Evolutionary conservation across 30 jellyfish, hydroid and myxozoan genomes (phyloP), one percentile per base, ranked within the genome.

Genomic region (Hydractinia echinata): DNA sequence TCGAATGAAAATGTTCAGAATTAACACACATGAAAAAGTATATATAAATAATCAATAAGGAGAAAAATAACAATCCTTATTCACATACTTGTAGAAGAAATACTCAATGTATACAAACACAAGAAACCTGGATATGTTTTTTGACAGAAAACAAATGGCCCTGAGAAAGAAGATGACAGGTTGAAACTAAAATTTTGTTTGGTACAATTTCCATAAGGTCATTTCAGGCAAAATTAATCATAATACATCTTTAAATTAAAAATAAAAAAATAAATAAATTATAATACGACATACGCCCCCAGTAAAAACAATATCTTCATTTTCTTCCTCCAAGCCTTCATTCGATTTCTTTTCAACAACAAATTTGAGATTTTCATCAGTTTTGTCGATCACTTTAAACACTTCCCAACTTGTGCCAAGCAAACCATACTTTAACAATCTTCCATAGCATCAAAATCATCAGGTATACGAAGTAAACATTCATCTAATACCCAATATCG

Each of bases 401-500:
- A 93, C 82, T 4, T 77, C 82, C 81, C 83, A 13, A 71, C 81
- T 72, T 0, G 99, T 93, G 19, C 99, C 99, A 54, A 87, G 77
- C 13, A 93, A 73, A 20, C 99, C 99, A 78, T 93, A 93, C 89
- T 93, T 80, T 83, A 93, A 79, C 62, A 93, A 70, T 93, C 90
- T 55, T 86, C 83, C 77, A 88, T 81, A 5, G 99, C 91, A 76
- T 93, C 99, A 73, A 93, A 58, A 62, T 93, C 96, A 56, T 87
- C 96, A 4, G 99, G 95, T 51, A 93, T 96, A 21, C 96, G 95
- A 51, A 88, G 88, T 76, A 93, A 81, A 69, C 99, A 93, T 61
- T 93, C 99, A 54, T 87, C 95, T 78, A 93, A 62, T 20, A 93
- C 99, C 99, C 99, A 93, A 68, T 81, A 87, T 6, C 99, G 91